Evolutionary conservation across 2,113 vertebrate species (phyloP).

Genomic region (Stegostoma tigrinum): DNA sequence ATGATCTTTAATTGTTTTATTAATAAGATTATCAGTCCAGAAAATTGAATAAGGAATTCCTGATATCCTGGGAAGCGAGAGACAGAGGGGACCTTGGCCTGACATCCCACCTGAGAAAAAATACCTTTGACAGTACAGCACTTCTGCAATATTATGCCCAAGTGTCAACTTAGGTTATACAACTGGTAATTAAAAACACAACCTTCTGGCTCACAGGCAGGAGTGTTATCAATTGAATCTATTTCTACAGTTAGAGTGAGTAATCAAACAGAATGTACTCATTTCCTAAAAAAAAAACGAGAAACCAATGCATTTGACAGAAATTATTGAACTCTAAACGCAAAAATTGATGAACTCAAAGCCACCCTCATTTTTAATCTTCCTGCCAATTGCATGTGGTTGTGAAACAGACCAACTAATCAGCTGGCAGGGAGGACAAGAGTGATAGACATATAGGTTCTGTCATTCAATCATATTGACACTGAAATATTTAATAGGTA

Average conservation of each 20-base stretch:
- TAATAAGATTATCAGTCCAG: neutral
- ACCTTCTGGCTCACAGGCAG: neutral
- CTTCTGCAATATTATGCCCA: neutral
- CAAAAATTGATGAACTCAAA: neutral
- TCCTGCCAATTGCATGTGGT: neutral
- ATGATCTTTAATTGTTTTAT: neutral
- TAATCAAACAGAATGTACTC: neutral
- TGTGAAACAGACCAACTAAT: neutral
- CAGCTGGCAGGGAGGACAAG: neutral
- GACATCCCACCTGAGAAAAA: neutral
- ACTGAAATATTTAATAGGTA: neutral
- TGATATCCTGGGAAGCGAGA: neutral
- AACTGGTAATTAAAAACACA: neutral
- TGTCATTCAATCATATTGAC: neutral
- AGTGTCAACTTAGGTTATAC: neutral
- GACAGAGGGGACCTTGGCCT: neutral
- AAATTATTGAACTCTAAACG: neutral
- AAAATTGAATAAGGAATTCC: neutral
- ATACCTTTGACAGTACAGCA: neutral
- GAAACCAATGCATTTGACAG: neutral
- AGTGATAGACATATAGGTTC: neutral
- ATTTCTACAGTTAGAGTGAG: neutral
- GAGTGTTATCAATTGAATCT: neutral
- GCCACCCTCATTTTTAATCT: neutral
- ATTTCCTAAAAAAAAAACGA: neutral